Evolutionary conservation across 2,888 invertebrate genomes (phyloP), one percentile per base, ranked within the genome.

Genomic region (Syritta pipiens): DNA sequence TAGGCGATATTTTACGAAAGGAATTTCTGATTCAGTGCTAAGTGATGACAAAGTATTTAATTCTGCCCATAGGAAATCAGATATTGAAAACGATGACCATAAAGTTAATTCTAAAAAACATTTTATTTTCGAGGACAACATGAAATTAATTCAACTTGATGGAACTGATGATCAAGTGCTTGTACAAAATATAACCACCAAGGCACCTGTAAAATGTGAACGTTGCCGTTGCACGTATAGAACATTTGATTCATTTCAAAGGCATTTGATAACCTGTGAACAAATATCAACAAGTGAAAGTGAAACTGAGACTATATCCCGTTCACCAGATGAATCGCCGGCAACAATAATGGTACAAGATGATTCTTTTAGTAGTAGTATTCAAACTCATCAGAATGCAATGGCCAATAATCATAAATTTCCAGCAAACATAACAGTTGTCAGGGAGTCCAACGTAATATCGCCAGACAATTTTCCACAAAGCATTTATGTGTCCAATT

Each of bases 211-310:
- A 0, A 94, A 95, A 84, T 97, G 97, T 88, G 93, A 94, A 83
- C 92, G 95, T 81, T 97, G 97, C 85, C 95, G 95, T 84, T 94
- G 96, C 85, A 95, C 95, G 1, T 96, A 96, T 85, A 91, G 96
- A 84, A 95, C 95, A 49, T 93, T 93, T 81, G 93, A 94, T 72
- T 95, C 95, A 59, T 96, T 94, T 84, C 93, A 95, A 84, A 90
- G 95, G 42, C 96, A 96, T 86, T 89, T 96, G 74, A 91, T 92
- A 5, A 92, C 91, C 19, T 96, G 96, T 85, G 95, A 95, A 83
- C 92, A 93, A 86, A 92, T 95, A 89, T 89, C 89, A 1, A 94
- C 94, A 0, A 95, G 94, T 85, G 95, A 96, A 87, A 95, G 95
- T 85, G 95, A 95, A 84, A 94, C 94, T 20, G 95, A 95, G 83